phyloP scores from a whole-genome alignment of 2,113 vertebrate species.

The Pelvicachromis taeniatus region DNA sequence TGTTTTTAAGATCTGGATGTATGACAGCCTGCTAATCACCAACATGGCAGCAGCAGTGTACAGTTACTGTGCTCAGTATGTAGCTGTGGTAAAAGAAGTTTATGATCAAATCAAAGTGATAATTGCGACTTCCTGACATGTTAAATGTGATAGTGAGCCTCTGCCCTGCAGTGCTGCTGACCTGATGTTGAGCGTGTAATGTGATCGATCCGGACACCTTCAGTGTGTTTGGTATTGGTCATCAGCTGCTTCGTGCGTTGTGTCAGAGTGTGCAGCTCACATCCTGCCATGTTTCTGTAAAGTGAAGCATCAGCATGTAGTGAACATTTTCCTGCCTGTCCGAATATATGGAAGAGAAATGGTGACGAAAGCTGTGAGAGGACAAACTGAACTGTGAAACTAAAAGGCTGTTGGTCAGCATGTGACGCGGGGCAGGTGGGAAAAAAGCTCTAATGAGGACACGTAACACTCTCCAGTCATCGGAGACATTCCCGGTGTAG shows the following conservation, averaged over 20 bases:
- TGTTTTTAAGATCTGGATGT: background rate
- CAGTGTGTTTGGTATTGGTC: background rate
- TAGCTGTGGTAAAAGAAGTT: no score
- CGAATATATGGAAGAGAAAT: background rate
- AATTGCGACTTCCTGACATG: background rate
- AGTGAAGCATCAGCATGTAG: background rate
- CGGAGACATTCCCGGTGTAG: background rate
- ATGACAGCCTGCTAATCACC: background rate
- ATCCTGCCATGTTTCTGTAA: background rate
- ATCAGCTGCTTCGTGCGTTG: fast-evolving
- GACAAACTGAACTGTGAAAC: background rate
- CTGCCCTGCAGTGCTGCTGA: background rate
- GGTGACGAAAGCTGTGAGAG: background rate
- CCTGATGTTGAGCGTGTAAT: fast-evolving
- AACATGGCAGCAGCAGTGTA: background rate
- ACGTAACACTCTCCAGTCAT: background rate
- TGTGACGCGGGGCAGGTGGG: background rate
- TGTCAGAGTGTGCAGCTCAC: background rate
- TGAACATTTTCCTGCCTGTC: background rate
- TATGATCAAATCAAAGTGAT: no score
- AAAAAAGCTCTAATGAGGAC: background rate
- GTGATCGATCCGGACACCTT: background rate
- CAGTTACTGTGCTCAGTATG: fast-evolving
- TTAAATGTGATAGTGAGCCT: background rate
- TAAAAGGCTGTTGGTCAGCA: background rate